Base-by-base conservation (phyloP, 2,888 invertebrate species). In the Hedya salicella region DNA sequence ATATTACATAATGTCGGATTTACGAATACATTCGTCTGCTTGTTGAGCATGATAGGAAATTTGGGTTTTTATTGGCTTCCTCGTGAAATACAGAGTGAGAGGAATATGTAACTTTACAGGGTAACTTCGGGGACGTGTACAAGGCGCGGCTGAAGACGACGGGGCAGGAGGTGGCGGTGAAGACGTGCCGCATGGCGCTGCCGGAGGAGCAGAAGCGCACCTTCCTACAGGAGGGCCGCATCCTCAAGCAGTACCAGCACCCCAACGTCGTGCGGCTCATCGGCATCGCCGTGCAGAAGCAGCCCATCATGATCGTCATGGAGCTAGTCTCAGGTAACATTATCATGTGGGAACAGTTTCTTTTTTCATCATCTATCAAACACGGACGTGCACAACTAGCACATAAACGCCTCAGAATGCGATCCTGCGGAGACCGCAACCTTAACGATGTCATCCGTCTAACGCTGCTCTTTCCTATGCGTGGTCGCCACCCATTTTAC, bases 231-330 rank as follows among this genome's bases (percentile, higher is more conserved):
- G 99, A 99, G 83, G 98, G 98, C 0, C 93, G 98, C 73, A 98
- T 99, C 73, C 93, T 99, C 13, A 98, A 98, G 85, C 98, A 98
- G 85, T 99, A 99, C 85, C 97, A 98, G 85, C 99, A 99, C 88
- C 97, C 98, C 0, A 99, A 99, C 89, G 97, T 99, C 71, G 99
- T 99, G 40, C 95, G 97, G 80, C 94, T 99, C 42, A 98, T 98
- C 75, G 99, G 99, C 30, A 98, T 99, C 76, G 99, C 98, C 76
- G 98, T 98, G 70, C 98, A 98, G 87, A 97, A 98, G 81, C 98
- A 98, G 78, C 99, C 99, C 0, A 98, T 99, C 66, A 98, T 99
- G 98, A 98, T 99, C 78, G 98, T 99, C 36, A 99, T 99, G 99
- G 99, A 99, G 91, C 94, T 98, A 69, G 98, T 98, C 50, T 95